These are phyloP conservation scores for Oreocharis arfaki DNA, from an alignment of 2,113 vertebrate genomes.

Conservation along the genomic window DNA sequence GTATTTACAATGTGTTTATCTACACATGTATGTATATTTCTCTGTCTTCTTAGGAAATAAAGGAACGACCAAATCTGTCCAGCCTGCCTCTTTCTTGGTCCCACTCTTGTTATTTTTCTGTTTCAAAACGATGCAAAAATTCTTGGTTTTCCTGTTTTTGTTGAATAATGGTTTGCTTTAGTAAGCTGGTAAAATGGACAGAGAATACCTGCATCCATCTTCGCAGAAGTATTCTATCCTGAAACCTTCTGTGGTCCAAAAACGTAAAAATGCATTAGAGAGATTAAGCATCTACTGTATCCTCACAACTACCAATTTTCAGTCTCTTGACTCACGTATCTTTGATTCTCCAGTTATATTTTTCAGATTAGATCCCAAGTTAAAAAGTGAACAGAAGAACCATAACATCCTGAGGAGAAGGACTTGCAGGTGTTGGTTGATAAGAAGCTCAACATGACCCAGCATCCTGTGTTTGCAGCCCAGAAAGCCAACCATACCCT, in stretches of 20 bases:
- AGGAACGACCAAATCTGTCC: not conserved
- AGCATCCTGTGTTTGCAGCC: not conserved
- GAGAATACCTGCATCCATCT: not conserved
- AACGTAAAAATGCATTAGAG: not conserved
- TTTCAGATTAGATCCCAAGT: not conserved
- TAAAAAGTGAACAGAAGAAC: not conserved
- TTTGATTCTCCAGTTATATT: not conserved
- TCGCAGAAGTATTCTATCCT: not conserved
- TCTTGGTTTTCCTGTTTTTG: not conserved
- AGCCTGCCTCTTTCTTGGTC: not conserved
- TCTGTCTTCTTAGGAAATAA: not conserved
- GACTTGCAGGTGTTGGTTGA: not conserved
- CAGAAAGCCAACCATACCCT: not conserved
- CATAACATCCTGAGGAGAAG: not conserved
- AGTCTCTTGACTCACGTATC: not conserved
- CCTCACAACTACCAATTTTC: not conserved
- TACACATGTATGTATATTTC: not conserved
- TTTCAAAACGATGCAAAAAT: not conserved
- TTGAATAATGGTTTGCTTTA: not conserved
- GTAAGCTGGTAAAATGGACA: not conserved
- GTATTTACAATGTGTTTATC: not conserved
- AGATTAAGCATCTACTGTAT: not conserved
- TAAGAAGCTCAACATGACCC: not conserved
- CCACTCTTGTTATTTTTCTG: not conserved
- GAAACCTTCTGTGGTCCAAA: not conserved